These are phyloP conservation scores for Orthosia cruda DNA, from an alignment of 2,888 invertebrate genomes.

Conservation along the genomic window DNA sequence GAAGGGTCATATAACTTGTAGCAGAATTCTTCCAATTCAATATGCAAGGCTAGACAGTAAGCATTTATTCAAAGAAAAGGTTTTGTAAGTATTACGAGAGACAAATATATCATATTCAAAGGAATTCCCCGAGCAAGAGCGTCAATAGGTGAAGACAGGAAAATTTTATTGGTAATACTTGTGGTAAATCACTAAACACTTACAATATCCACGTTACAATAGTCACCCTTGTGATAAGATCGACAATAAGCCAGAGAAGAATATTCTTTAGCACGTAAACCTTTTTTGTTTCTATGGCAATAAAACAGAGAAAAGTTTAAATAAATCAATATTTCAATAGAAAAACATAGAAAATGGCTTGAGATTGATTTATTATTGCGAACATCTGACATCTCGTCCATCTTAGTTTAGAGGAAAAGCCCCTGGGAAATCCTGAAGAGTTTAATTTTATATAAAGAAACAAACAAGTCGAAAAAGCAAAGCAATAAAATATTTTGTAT, in stretches of 20 bases:
- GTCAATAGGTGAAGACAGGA: background rate
- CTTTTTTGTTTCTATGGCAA: too few relatives aligned
- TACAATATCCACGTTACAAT: too few relatives aligned
- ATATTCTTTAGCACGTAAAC: too few relatives aligned
- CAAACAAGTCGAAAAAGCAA: background rate
- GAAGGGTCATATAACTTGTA: too few relatives aligned
- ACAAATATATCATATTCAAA: conserved; percentile 2
- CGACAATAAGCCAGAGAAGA: too few relatives aligned
- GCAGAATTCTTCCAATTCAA: too few relatives aligned
- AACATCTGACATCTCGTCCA: too few relatives aligned
- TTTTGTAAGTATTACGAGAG: background rate
- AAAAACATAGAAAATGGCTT: background rate
- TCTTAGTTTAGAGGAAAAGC: background rate
- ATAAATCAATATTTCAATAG: background rate
- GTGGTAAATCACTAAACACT: too few relatives aligned
- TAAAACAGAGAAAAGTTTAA: too few relatives aligned
- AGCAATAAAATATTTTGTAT: background rate
- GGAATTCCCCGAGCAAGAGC: background rate
- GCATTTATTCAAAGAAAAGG: conserved; percentile 12
- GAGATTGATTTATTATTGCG: background rate
- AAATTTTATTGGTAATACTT: too few relatives aligned
- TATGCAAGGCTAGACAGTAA: background rate
- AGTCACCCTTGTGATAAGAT: too few relatives aligned
- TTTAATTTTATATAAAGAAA: background rate
- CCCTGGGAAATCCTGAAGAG: background rate